Conservation (phyloP, 2,888 invertebrate species). For the Geotrupes spiniger region DNA sequence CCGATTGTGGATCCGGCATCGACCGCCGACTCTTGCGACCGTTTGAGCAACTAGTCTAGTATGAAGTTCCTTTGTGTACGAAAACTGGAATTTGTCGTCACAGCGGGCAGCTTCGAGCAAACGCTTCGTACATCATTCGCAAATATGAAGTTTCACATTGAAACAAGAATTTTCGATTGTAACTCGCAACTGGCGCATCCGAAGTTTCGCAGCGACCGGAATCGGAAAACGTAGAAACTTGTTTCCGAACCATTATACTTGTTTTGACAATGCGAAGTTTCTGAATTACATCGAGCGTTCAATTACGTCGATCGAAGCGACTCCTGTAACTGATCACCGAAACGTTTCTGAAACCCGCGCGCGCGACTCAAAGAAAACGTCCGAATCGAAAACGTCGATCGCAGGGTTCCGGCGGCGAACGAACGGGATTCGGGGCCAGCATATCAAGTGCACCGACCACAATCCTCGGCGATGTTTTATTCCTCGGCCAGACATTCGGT, state of each 20-base stretch:
- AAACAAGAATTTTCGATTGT: too few relatives aligned
- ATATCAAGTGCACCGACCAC: too few relatives aligned
- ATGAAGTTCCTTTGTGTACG: conserved; percentile 1
- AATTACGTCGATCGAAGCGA: background rate
- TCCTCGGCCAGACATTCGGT: conserved; percentile 30
- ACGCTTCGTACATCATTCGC: too few relatives aligned
- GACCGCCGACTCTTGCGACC: too few relatives aligned
- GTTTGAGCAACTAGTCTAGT: too few relatives aligned
- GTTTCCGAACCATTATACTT: background rate
- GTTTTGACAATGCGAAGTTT: conserved; percentile 3
- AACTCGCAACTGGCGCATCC: background rate
- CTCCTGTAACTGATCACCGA: background rate
- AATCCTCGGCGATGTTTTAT: conserved; percentile 31
- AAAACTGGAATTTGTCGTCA: too few relatives aligned
- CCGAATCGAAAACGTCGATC: too few relatives aligned
- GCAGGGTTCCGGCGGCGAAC: too few relatives aligned
- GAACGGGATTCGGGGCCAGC: too few relatives aligned
- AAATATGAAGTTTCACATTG: conserved; percentile 2
- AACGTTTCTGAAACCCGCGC: too few relatives aligned
- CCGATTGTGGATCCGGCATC: too few relatives aligned
- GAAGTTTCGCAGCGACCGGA: background rate
- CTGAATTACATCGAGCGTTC: conserved; percentile 4
- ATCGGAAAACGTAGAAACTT: conserved; percentile 1
- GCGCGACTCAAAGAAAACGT: too few relatives aligned
- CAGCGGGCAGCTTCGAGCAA: background rate